Evolutionary conservation across 2,113 vertebrate genomes (phyloP).

Genomic region (rat (Rattus norvegicus)): DNA sequence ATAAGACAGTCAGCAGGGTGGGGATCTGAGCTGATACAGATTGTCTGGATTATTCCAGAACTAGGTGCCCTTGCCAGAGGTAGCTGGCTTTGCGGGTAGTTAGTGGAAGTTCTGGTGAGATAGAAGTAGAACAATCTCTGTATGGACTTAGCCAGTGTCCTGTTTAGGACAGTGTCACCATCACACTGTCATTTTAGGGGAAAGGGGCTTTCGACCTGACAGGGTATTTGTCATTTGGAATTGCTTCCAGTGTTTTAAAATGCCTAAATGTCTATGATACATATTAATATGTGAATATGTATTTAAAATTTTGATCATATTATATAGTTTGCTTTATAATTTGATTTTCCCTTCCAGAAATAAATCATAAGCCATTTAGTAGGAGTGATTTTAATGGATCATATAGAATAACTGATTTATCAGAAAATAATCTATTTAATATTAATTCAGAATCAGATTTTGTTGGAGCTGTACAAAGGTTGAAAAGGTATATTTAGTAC

Average conservation of each 20-base stretch:
- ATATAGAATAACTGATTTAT: slow-evolving; percentile 44
- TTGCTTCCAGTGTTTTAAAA: slow-evolving; percentile 27
- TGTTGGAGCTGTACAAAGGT: slow-evolving; percentile 38
- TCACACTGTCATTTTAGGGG: not conserved
- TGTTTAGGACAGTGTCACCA: not conserved
- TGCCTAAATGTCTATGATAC: not conserved
- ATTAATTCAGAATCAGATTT: not conserved
- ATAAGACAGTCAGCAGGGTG: not conserved
- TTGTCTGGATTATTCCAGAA: not conserved
- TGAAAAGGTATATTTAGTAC: slow-evolving; percentile 37
- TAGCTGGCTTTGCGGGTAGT: not conserved
- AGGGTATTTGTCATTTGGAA: slow-evolving; percentile 32
- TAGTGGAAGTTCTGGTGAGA: not conserved
- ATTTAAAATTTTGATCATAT: slow-evolving; percentile 52
- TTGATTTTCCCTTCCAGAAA: not conserved
- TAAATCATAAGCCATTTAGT: slow-evolving; percentile 27
- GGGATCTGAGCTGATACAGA: not conserved
- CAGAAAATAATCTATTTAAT: slow-evolving; percentile 18
- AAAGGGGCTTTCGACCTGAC: not conserved
- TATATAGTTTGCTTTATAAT: slow-evolving; percentile 49
- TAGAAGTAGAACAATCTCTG: not conserved
- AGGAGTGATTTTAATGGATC: slow-evolving; percentile 38
- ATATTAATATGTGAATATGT: not conserved
- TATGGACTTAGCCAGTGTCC: not conserved
- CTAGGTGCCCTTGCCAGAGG: not conserved